Evolutionary conservation across 1,140 invertebrate genomes (phyloP).

Genomic region (Oryzaephilus surinamensis): DNA sequence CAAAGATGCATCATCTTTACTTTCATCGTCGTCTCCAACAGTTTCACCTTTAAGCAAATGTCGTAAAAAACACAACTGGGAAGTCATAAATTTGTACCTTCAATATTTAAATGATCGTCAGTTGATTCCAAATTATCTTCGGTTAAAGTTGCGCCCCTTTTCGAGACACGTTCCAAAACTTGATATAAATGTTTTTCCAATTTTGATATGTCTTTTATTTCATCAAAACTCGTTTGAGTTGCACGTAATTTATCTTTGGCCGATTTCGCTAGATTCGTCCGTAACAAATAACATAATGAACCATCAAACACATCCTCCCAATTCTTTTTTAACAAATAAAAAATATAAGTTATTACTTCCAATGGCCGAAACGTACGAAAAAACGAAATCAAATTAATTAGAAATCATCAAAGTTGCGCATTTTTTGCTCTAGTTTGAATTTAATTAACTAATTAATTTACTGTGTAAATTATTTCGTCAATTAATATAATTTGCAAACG

Average conservation of each 20-base stretch:
- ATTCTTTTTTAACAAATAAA: slow-evolving; percentile 34
- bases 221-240: slow-evolving; percentile 37
- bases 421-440: too few species aligned
- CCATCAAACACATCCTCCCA: slow-evolving; percentile 51
- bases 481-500: too few species aligned
- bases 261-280: slow-evolving; percentile 41
- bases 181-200: slow-evolving; percentile 48
- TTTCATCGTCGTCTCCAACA: background rate
- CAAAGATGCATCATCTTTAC: slow-evolving; percentile 5
- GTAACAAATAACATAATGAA: slow-evolving; percentile 42
- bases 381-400: too few species aligned
- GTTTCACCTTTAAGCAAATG: background rate
- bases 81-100: background rate
- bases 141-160: too few species aligned
- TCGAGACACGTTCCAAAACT: slow-evolving; percentile 40
- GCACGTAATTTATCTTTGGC: slow-evolving; percentile 37
- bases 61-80: background rate
- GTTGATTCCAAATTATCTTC: too few species aligned
- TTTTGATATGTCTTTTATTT: slow-evolving; percentile 42
- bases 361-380: too few species aligned
- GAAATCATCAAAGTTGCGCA: too few species aligned
- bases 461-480: too few species aligned
- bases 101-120: slow-evolving; percentile 4
- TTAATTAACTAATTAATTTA: too few species aligned
- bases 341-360: slow-evolving; percentile 5